Percentiles rank a stretch among this genome's conserved stretches.
Conservation (phyloP, 2,888 invertebrate genomes). For the Leptopilina drosophilae region DNA sequence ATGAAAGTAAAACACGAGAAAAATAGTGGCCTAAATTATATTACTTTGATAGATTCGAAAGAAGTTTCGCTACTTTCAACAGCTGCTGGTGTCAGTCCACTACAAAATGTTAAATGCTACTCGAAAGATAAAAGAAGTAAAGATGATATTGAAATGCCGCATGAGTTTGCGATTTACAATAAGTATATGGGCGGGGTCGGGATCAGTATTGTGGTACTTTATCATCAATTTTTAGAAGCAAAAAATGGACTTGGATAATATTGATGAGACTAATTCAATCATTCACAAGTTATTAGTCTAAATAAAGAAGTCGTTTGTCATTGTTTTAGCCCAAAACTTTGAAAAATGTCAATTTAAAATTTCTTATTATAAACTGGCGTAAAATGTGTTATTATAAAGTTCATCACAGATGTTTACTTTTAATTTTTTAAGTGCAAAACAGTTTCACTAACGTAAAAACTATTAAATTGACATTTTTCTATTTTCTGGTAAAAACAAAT, state of each 20-base stretch:
- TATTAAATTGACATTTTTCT: no score
- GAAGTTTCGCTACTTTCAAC: constrained; percentile 35
- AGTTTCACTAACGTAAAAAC: no score
- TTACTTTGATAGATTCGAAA: constrained; percentile 40
- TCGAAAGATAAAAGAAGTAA: constrained; percentile 30
- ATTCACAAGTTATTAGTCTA: no score
- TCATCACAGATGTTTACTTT: no score
- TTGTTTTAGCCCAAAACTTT: no score
- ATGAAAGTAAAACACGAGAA: constrained; percentile 36
- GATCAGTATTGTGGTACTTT: constrained; percentile 38
- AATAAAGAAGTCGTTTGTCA: no score
- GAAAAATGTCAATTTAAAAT: no score
- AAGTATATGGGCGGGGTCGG: constrained; percentile 42
- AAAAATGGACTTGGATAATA: constrained; percentile 42
- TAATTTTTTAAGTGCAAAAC: no score
- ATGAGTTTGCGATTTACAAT: constrained; percentile 35
- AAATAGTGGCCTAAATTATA: constrained; percentile 43
- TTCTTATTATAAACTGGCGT: no score
- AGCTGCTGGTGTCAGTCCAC: constrained; percentile 43
- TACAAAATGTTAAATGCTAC: constrained; percentile 27
- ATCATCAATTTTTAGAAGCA: constrained; percentile 7
- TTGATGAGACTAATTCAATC: no score
- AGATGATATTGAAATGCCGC: constrained; percentile 36
- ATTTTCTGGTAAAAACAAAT: no score
- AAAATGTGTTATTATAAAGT: no score